phyloP scores from a whole-genome alignment of 1,140 invertebrate genomes.

The Drosophila teissieri region DNA sequence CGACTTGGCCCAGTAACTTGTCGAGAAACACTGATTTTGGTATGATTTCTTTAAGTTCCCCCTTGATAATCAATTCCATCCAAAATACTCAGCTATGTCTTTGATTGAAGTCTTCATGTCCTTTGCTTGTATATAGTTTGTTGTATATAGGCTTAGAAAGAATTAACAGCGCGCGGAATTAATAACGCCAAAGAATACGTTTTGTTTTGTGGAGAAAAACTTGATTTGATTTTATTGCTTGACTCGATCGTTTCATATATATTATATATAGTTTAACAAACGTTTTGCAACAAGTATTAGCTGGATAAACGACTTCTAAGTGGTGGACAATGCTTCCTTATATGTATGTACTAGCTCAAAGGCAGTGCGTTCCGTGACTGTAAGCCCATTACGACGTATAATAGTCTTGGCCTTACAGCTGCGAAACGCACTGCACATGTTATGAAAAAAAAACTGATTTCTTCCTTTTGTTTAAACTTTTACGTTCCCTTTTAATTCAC shows the following conservation, averaged over 20 bases:
- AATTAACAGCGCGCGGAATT: background rate
- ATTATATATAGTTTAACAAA: conserved; percentile 22
- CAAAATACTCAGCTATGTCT: background rate
- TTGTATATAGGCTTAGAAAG: conserved; percentile 5
- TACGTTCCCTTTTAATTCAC: background rate
- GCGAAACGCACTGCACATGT: background rate
- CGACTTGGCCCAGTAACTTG: no score
- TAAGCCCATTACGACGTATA: background rate
- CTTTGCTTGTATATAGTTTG: conserved; percentile 10
- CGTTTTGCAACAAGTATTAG: conserved; percentile 57
- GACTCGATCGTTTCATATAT: conserved; percentile 8
- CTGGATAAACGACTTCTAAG: conserved; percentile 21
- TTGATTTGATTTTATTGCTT: conserved; percentile 19
- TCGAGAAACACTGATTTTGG: background rate
- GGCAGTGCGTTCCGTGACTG: background rate
- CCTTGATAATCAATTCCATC: background rate
- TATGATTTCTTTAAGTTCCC: background rate
- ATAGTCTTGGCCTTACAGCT: background rate
- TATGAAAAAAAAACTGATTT: background rate
- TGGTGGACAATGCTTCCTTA: conserved; percentile 1
- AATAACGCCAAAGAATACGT: background rate
- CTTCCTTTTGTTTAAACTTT: conserved; percentile 4
- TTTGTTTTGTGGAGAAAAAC: conserved; percentile 10
- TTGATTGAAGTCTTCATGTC: background rate
- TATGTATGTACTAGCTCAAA: conserved; percentile 1